phyloP scores from a whole-genome alignment of 2,888 invertebrate genomes.

The Pristionchus fissidentatus region DNA sequence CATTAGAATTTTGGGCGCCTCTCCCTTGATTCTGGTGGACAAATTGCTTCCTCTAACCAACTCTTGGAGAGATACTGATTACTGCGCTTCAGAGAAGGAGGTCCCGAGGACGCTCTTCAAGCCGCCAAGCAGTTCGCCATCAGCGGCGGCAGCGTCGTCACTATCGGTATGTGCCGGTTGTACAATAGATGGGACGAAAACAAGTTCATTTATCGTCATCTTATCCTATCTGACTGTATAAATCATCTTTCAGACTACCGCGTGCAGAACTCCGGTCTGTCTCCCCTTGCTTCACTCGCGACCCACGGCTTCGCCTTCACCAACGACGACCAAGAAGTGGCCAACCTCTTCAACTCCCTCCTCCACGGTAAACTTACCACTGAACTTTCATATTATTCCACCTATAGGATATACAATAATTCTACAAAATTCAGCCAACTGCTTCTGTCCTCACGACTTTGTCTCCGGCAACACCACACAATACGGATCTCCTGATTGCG shows the following conservation, averaged over 20 bases:
- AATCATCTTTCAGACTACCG: neutral
- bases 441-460: neutral
- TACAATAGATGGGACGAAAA: no score
- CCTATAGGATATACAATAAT: neutral
- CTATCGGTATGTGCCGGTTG: slow-evolving; percentile 8
- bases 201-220: no score
- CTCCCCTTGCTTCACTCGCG: slow-evolving; percentile 19
- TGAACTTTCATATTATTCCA: neutral
- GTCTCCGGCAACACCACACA: neutral
- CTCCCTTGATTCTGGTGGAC: neutral
- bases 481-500: slow-evolving; percentile 19
- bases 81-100: neutral
- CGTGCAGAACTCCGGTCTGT: neutral
- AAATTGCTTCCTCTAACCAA: neutral
- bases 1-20: neutral
- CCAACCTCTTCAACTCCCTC: slow-evolving; percentile 5
- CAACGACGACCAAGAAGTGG: slow-evolving; percentile 23
- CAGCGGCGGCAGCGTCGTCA: neutral
- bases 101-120: neutral
- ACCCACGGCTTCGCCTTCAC: neutral
- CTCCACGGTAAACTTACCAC: neutral
- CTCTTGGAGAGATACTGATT: neutral
- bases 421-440: slow-evolving; percentile 15
- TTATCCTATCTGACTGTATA: no score
- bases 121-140: neutral